These are phyloP conservation scores for Chamaea fasciata DNA, from an alignment of 2,113 vertebrate genomes.

Conservation along the genomic window DNA sequence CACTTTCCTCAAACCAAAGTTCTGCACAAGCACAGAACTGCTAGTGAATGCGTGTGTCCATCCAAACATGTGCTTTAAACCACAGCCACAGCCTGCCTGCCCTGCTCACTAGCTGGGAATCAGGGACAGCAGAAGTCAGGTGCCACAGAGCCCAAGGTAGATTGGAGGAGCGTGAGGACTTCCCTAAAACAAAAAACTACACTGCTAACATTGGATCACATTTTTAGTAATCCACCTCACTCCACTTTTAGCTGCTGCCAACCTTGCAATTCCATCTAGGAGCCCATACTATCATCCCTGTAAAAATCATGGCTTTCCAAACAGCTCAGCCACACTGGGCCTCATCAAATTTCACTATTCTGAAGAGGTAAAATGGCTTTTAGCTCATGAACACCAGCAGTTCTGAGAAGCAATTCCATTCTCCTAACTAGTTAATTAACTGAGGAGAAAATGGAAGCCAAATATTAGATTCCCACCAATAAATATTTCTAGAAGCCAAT, in stretches of 20 bases:
- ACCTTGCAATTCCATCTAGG: background rate
- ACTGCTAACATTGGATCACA: background rate
- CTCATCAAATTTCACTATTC: background rate
- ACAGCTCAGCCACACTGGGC: background rate
- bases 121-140: background rate
- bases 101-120: background rate
- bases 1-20: background rate
- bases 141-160: rapidly evolving
- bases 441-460: background rate
- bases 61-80: background rate
- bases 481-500: background rate
- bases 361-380: background rate
- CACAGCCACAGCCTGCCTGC: background rate
- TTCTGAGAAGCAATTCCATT: background rate
- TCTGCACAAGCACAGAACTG: background rate
- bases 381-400: background rate
- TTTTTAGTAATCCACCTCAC: background rate
- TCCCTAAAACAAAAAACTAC: background rate
- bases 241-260: background rate
- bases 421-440: background rate
- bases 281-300: background rate
- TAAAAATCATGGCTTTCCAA: background rate
- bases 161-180: background rate
- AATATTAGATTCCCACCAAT: background rate
- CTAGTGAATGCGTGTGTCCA: background rate